Evolutionary conservation across 2,888 invertebrate species (phyloP), one percentile per base, ranked within the genome.

Genomic region (Euplexia lucipara): DNA sequence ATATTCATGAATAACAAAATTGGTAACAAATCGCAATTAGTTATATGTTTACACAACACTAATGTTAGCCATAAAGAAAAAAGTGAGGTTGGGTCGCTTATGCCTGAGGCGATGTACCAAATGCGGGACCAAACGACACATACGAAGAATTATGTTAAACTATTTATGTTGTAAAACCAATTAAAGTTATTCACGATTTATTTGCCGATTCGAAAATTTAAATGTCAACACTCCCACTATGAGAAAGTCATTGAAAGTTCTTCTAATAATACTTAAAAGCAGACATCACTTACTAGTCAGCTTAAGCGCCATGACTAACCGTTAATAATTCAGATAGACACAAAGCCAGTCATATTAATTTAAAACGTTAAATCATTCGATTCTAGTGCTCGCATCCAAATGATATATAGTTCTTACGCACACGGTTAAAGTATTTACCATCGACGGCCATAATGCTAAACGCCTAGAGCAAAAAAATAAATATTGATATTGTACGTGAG

Each of bases 381-480:
- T 75, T 49, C 75, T 75, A 70, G 64, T 63, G 32, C 62, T 71
- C 62, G 35, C 59, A 70, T 56, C 58, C 30, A 41, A 61, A 62
- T 75, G 75, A 75, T 75, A 59, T 57, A 75, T 45, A 58, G 53
- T 71, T 59, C 67, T 57, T 76, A 74, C 64, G 75, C 70, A 75
- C 62, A 61, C 65, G 58, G 56, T 65, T n/a, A 47, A 62, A 49
- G 54, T 53, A 75, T 64, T 59, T 59, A 65, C 64, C 65, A 76
- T 73, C 57, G 65, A 69, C 69, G 76, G 76, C 61, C 61, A 70
- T 86, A 86, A 87, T 87, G 75, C 74, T 65, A 85, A 87, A 85
- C 86, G 90, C 91, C 92, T 88, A 88, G 83, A 90, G 90, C 88
- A 79, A 88, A 89, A n/a, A 70, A 85, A 88, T 87, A 89, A 88